Evolutionary conservation across 2,888 invertebrate species (phyloP).

Genomic region (Sepioteuthis lessoniana): DNA sequence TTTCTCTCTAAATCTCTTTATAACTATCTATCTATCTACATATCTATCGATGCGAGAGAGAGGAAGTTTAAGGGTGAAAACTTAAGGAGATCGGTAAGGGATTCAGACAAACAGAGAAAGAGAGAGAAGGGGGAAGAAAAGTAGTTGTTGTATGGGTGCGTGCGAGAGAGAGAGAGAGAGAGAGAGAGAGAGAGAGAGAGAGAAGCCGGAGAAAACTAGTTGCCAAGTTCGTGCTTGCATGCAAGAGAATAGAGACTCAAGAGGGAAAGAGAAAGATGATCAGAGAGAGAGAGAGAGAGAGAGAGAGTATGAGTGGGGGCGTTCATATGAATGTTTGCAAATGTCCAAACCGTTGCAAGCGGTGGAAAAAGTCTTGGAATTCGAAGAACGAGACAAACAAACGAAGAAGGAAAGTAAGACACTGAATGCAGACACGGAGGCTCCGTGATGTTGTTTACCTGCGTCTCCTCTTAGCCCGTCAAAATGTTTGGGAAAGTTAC

Average conservation of each 20-base stretch:
- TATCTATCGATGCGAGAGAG: too few species aligned
- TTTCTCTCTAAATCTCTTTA: too few species aligned
- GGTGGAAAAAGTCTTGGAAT: not conserved
- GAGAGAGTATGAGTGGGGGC: too few species aligned
- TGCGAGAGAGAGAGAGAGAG: not conserved
- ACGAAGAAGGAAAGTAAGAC: not conserved
- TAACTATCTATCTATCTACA: too few species aligned
- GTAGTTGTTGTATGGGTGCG: not conserved
- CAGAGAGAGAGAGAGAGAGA: too few species aligned
- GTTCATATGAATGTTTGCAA: not conserved
- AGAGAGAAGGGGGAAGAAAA: too few species aligned
- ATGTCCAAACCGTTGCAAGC: not conserved
- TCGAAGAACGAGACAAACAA: constrained; percentile 15
- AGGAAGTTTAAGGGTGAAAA: too few species aligned
- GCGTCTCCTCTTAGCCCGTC: not conserved
- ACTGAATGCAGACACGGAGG: not conserved
- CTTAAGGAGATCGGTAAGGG: too few species aligned
- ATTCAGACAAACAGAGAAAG: too few species aligned
- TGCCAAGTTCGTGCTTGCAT: too few species aligned
- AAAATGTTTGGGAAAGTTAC: constrained; percentile 33
- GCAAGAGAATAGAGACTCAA: too few species aligned
- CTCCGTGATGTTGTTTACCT: not conserved
- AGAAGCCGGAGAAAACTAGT: not conserved
- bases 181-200: not conserved
- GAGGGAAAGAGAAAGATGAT: too few species aligned